These are phyloP conservation scores for Drosophila eugracilis DNA, from an alignment of 1,140 invertebrate species.

Conservation along the genomic window DNA sequence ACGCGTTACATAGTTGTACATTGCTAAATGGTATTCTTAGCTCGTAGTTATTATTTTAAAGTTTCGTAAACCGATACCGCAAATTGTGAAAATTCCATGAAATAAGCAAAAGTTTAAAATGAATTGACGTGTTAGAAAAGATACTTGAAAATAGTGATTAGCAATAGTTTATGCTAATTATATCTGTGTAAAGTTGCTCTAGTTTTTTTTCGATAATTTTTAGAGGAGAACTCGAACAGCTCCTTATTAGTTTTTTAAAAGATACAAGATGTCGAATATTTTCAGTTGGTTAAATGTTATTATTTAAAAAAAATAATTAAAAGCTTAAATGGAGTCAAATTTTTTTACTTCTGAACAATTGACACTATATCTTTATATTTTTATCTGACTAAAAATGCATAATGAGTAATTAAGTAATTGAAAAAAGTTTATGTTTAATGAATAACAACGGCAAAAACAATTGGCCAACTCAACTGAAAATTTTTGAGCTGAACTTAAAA, in stretches of 20 bases:
- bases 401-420: too few relatives aligned
- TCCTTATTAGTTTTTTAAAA: conserved; percentile 67
- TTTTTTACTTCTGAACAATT: background rate
- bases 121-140: conserved; percentile 9
- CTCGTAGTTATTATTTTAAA: conserved; percentile 34
- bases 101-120: conserved; percentile 11
- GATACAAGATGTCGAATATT: conserved; percentile 27
- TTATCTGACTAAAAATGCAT: background rate
- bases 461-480: conserved; percentile 52
- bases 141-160: conserved; percentile 66
- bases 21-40: conserved; percentile 42
- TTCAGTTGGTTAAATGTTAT: conserved; percentile 38
- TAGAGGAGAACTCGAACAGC: conserved; percentile 44
- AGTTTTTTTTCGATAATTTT: conserved; percentile 76
- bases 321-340: too few relatives aligned
- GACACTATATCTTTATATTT: background rate
- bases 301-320: background rate
- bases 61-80: conserved; percentile 14
- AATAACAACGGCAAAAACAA: conserved; percentile 21
- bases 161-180: conserved; percentile 54
- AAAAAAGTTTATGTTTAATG: too few relatives aligned
- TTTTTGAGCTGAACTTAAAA: conserved; percentile 62
- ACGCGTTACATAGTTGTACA: conserved; percentile 23
- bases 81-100: conserved; percentile 7
- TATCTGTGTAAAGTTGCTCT: conserved; percentile 64